Base-by-base conservation (phyloP, 2,888 invertebrate genomes). In the Nomada ferruginata region DNA sequence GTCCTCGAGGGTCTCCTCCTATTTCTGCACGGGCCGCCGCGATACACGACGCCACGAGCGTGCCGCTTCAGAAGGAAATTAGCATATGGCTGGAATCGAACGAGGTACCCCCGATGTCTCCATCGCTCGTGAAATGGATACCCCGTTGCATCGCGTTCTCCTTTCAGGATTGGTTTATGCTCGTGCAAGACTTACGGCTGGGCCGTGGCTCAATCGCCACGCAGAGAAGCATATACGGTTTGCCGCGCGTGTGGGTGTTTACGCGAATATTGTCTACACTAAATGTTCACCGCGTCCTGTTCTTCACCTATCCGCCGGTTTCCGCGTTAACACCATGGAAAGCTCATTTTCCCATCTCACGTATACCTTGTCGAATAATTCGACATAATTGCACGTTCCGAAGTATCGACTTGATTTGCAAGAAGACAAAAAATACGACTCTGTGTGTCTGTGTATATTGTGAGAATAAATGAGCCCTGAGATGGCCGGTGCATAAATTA, bases 71-170 rank as follows among this genome's bases (percentile, higher is more conserved):
- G 84, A 88, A 79, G 79, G 85, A 87, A 92, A 92, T 91, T 92
- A 92, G 90, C 91, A 92, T 91, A 91, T 87, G 91, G 85, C 84
- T 90, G 90, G 88, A 89, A 91, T 89, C 90, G 90, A 91, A 90
- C 89, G 90, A 89, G 89, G 89, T 89, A 89, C 85, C 89, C 87
- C 83, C 91, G 92, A 92, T 91, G 92, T 92, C 92, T 92, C 92
- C 91, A 92, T 92, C 90, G 91, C 88, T 91, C 90, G 91, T 92
- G 91, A 92, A 92, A 92, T 91, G 91, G 92, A 92, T 92, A 92
- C 92, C 89, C 89, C 89, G 83, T 84, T 88, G 88, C 87, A 83
- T 85, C 87, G 88, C 91, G 88, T 90, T 91, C 90, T 90, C 90
- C 90, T 92, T 91, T 91, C 89, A 89, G 89, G 92, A 92, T 92